These are phyloP conservation scores for Orchestia grillus DNA, from an alignment of 1,140 invertebrate genomes.

Conservation along the genomic window DNA sequence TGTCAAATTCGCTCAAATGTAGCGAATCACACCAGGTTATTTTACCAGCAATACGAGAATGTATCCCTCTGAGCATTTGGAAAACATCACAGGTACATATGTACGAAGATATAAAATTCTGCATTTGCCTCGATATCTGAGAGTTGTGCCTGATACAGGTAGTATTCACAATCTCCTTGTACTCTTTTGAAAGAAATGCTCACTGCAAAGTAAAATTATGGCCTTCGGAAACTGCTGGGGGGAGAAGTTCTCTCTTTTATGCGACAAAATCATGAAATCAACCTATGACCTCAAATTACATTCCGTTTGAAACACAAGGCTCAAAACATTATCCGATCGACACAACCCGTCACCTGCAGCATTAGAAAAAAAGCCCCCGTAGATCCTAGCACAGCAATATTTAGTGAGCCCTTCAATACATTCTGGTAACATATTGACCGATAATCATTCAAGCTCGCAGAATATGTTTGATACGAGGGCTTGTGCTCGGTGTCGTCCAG, in stretches of 20 bases:
- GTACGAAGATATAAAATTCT: not conserved
- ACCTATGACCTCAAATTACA: not conserved
- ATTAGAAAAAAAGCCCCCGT: not conserved
- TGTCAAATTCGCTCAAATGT: no score
- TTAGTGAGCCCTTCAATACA: not conserved
- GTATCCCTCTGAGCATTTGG: no score
- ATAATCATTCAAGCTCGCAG: not conserved
- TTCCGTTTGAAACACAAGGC: not conserved
- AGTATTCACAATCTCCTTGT: not conserved
- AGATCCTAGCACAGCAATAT: not conserved
- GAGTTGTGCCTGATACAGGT: not conserved
- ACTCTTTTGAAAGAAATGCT: not conserved
- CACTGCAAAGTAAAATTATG: not conserved
- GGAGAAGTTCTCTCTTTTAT: not conserved
- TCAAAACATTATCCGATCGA: not conserved
- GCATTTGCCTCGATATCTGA: not conserved
- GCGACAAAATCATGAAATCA: not conserved
- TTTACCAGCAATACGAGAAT: no score
- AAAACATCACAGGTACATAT: not conserved
- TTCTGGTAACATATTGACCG: not conserved
- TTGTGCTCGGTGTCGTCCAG: not conserved
- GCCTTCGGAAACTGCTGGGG: not conserved
- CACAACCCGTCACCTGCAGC: no score
- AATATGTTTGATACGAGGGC: not conserved
- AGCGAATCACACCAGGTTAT: no score